Evolutionary conservation across 2,888 invertebrate species (phyloP).

Genomic region (Saturnia pavonia): DNA sequence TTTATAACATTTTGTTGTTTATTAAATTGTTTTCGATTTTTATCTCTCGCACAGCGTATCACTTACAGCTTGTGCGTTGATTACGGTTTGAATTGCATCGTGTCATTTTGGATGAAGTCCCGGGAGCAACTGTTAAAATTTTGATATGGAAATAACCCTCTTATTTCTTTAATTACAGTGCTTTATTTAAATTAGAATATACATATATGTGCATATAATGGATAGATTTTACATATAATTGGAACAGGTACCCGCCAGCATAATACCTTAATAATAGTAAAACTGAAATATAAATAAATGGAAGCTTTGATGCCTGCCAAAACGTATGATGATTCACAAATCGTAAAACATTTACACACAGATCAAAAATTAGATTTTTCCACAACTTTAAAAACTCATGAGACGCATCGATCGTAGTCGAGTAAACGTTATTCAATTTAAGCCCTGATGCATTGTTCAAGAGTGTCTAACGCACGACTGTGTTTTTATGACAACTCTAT

Average conservation of each 20-base stretch:
- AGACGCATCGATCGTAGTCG: not conserved
- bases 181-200: no score
- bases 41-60: not conserved
- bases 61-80: not conserved
- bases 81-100: no score
- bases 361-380: not conserved
- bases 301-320: constrained; percentile 8
- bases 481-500: no score
- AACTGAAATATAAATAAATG: not conserved
- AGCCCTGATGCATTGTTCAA: not conserved
- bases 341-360: not conserved
- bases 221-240: no score
- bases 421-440: not conserved
- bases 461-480: not conserved
- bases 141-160: no score
- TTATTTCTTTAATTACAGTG: no score
- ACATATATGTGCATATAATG: no score
- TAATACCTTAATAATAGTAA: not conserved
- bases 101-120: no score
- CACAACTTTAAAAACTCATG: not conserved
- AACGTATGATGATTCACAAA: constrained; percentile 6
- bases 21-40: not conserved
- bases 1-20: not conserved
- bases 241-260: not conserved
- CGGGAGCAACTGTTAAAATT: no score